Evolutionary conservation across 2,888 invertebrate genomes (phyloP), one percentile per base, ranked within the genome.

Genomic region (Thecocarcelia acutangulata): DNA sequence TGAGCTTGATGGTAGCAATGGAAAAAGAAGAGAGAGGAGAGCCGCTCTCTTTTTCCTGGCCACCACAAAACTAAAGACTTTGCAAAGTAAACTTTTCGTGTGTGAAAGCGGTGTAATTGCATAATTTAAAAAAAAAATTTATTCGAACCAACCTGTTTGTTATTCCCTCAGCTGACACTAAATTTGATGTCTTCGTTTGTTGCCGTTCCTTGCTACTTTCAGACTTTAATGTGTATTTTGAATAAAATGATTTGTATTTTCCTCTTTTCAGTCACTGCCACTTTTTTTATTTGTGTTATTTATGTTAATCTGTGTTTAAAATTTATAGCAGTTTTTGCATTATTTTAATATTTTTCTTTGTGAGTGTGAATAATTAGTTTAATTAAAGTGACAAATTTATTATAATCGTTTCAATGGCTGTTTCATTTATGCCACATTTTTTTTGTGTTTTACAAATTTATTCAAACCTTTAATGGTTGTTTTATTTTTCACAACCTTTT

Each of bases 311-410:
- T 24, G 17, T 37, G 2, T 28, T 42, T 40, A 56, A 24, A 74
- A 58, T 66, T 74, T 64, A 66, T 28, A 40, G 13, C 64, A 58
- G 37, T 66, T 66, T 66, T 19, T 50, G 28, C 48, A 58, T 46
- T 1, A 73, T 73, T 64, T 46, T 4, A 37, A 13, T 54, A 48
- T 50, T 54, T 42, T 69, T 48, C 28, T 21, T 15, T 40, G 1
- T 72, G 19, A 72, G 58, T 72, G 61, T 61, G 73, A 68, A 68
- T 68, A 81, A 81, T 81, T 81, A 81, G 66, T 64, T 81, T 73
- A 73, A 77, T 81, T 77, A 81, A 73, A 76, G 56, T 77, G 77
- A 77, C 66, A 73, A 73, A 77, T 81, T 77, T 70, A 69, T 63
- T 59, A 64, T 70, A 82, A 74, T 78, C 50, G 56, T 40, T 77